phyloP scores from a whole-genome alignment of 2,888 invertebrate species.

The Mellilla xanthometata region DNA sequence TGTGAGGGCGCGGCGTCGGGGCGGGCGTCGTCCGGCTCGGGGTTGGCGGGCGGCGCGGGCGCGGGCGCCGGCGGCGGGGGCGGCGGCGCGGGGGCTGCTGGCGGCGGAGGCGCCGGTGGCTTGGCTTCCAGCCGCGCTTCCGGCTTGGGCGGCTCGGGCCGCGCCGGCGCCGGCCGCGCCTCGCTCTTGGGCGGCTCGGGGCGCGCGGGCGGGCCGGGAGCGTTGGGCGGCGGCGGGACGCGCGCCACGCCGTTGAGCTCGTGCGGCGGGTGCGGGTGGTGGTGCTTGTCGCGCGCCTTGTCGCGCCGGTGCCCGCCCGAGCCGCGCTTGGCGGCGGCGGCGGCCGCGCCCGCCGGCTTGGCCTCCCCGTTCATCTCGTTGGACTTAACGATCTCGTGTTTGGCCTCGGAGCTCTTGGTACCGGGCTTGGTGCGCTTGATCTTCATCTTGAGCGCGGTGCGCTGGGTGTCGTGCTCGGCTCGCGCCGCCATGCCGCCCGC shows the following conservation, averaged over 20 bases:
- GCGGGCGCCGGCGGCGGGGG: constrained; percentile 40
- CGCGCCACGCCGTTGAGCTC: constrained; percentile 72
- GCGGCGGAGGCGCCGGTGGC: constrained; percentile 42
- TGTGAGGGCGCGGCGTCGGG: constrained; percentile 64
- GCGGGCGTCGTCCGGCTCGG: constrained; percentile 76
- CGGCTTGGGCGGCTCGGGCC: constrained; percentile 44
- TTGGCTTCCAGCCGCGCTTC: no score
- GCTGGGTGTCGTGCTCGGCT: constrained; percentile 85
- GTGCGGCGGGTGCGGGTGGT: constrained; percentile 73
- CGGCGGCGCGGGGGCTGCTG: constrained; percentile 42
- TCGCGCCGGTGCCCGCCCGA: constrained; percentile 92
- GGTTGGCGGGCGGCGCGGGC: constrained; percentile 62
- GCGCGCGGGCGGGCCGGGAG: constrained; percentile 69
- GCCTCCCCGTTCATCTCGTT: constrained; percentile 88
- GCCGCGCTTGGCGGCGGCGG: constrained; percentile 84
- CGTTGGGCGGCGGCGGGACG: constrained; percentile 70
- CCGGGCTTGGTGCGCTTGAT: constrained; percentile 98
- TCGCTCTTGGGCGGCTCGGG: no score
- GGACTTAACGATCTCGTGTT: constrained; percentile 97
- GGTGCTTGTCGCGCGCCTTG: constrained; percentile 87
- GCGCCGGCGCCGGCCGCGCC: constrained; percentile 44
- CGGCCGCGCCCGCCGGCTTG: constrained; percentile 59
- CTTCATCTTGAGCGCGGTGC: constrained; percentile 98
- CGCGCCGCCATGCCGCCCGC: constrained; percentile 84
- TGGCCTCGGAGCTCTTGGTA: constrained; percentile 95